Percentiles rank a stretch among this genome's conserved stretches.
Conservation (phyloP, 1,140 invertebrate species). For the Saccostrea glomerata region DNA sequence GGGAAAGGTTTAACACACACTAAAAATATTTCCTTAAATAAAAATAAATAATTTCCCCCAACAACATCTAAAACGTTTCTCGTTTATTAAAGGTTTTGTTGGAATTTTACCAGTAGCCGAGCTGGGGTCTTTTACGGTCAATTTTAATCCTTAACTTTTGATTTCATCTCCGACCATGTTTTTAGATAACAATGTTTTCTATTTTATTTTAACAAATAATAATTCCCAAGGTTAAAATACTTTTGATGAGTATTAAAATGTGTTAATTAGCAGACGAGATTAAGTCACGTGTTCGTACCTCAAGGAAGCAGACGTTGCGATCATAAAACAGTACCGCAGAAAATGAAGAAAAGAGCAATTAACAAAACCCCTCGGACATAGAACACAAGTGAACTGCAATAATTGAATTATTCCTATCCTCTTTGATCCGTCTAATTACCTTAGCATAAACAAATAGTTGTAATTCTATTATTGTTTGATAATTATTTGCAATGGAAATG, state of each 20-base stretch:
- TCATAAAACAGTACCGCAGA: constrained; percentile 11
- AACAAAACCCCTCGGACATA: constrained; percentile 38
- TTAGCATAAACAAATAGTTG: constrained; percentile 54
- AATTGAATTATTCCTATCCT: constrained; percentile 41
- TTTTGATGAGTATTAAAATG: constrained; percentile 35
- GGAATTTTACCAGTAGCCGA: neutral
- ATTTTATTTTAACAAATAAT: neutral
- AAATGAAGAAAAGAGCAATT: constrained; percentile 37
- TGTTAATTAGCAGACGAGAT: constrained; percentile 34
- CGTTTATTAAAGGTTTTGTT: constrained; percentile 9
- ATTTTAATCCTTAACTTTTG: neutral
- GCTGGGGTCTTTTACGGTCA: neutral
- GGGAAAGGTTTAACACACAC: constrained; percentile 29
- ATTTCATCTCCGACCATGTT: neutral
- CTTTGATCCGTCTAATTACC: constrained; percentile 52
- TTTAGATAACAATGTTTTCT: neutral
- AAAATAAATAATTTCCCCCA: constrained; percentile 43
- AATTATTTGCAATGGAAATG: constrained; percentile 44
- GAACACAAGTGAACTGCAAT: constrained; percentile 32
- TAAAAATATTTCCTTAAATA: constrained; percentile 43
- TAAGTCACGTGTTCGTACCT: constrained; percentile 21
- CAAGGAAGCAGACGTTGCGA: constrained; percentile 17
- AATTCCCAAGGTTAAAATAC: neutral
- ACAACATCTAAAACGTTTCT: neutral
- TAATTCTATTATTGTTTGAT: constrained; percentile 45